Evolutionary conservation across 2,797 vertebrate genomes (phyloP), one percentile per base, ranked within the genome.

Genomic region (Moxostoma hubbsi): DNA sequence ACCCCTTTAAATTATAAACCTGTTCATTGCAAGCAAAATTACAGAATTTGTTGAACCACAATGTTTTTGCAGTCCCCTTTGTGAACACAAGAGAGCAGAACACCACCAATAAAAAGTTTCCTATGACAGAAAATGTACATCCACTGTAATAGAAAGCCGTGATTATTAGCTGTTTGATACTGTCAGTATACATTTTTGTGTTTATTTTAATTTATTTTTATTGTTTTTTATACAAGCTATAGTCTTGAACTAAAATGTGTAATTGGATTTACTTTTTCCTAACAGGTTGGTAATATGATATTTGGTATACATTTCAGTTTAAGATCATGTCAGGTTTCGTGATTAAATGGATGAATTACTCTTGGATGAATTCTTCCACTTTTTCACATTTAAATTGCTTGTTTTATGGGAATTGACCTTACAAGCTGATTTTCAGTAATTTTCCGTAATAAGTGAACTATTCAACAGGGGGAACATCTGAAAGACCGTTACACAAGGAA

Each of bases 81-180:
- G 50, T 62, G 8, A 55, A 82, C 93, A 92, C 84, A 71, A 90
- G 92, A 88, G 84, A 89, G 85, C 77, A 87, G 75, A 43, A 11
- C 79, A 73, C 10, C 15, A 83, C 81, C 87, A 80, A 9, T 45
- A 58, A 46, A 78, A 8, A 80, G 53, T 8, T 16, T 58, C 5
- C 11, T 11, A 24, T 9, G 7, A 12, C 36, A 49, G 15, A 12
- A 5, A 18, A 18, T 18, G 18, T 18, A 18, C 18, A 18, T 18
- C 18, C 18, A 18, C 18, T 18, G 18, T 18, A 18, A 18, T 18
- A 18, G 18, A 18, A 18, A 18, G 18, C 18, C 11, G 43, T 24
- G 3, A 49, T 66, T 13, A 43, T 62, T 36, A 43, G 43, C 6
- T 8, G 1, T 4, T 51, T 51, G 8, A 51, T 51, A 9, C 50